Evolutionary conservation across 2,888 invertebrate species (phyloP), one percentile per base, ranked within the genome.

Genomic region (Lycia hirtaria): DNA sequence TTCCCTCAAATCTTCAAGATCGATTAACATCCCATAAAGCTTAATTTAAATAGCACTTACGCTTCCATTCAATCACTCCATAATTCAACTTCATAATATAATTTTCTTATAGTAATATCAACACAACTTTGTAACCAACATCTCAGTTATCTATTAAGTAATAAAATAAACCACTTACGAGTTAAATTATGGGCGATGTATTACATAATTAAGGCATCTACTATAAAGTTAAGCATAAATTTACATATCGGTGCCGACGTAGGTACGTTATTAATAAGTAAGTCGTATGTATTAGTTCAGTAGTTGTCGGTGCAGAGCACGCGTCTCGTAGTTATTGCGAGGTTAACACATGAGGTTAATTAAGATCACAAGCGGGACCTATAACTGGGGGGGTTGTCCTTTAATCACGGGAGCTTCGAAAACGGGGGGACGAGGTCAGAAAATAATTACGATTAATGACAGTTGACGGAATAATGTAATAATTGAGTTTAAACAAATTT

Each of bases 271-370:
- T 83, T 84, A 85, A 82, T 84, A 84, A 81, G 82, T 78, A 76
- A 78, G 79, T 78, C 70, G 71, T 71, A 77, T 73, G n/a, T n/a
- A 77, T 78, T 78, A 69, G 71, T n/a, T n/a, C 69, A 76, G 74
- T 75, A 76, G 78, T 79, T 75, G 72, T 72, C 65, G 69, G 73
- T 74, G 76, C 71, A 73, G 75, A 77, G 76, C 76, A 74, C 78
- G 78, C 80, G 80, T 74, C 80, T 79, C 83, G 78, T 80, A 83
- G 83, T 82, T 81, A 82, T 80, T 78, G 85, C 81, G 83, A 80
- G 86, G 84, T 87, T 87, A 87, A 87, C 87, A 87, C 85, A 85
- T 85, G 85, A 86, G 89, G 89, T 90, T 90, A 89, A 91, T 90
- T 89, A 89, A 89, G 88, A 88, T 87, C 85, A 81, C 82, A 81